phyloP scores from a whole-genome alignment of 2,797 vertebrate species.

The Myotis myotis region DNA sequence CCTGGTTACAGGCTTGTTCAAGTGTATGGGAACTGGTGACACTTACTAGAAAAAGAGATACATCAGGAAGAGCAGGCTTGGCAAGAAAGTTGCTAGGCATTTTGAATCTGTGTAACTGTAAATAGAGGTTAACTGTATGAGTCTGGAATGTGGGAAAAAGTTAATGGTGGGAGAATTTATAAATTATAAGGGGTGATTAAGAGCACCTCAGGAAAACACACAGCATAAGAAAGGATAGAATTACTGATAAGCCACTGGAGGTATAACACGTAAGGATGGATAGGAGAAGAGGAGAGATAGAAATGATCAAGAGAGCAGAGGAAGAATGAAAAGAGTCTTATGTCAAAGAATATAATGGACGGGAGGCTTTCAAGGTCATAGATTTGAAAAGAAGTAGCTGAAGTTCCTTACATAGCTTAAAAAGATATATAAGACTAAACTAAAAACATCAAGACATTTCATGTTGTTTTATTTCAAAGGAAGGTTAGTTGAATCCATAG shows the following conservation, averaged over 20 bases:
- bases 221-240: background rate
- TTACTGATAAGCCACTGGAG: background rate
- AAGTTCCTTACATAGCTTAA: background rate
- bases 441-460: conserved; percentile 15
- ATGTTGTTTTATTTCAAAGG: conserved; percentile 52
- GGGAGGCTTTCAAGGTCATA: background rate
- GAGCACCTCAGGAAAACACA: background rate
- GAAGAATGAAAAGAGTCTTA: background rate
- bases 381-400: conserved; percentile 22
- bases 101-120: background rate
- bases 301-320: background rate
- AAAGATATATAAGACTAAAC: background rate
- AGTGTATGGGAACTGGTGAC: background rate
- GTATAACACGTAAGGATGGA: background rate
- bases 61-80: background rate
- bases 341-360: background rate
- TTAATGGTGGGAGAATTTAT: background rate
- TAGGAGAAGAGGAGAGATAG: background rate
- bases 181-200: background rate
- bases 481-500: conserved; percentile 8
- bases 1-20: background rate
- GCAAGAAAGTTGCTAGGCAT: background rate
- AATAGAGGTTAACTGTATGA: background rate
- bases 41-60: background rate
- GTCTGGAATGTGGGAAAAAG: conserved; percentile 47